Evolutionary conservation across 2,888 invertebrate genomes (phyloP).

Genomic region (Theristus sp.): DNA sequence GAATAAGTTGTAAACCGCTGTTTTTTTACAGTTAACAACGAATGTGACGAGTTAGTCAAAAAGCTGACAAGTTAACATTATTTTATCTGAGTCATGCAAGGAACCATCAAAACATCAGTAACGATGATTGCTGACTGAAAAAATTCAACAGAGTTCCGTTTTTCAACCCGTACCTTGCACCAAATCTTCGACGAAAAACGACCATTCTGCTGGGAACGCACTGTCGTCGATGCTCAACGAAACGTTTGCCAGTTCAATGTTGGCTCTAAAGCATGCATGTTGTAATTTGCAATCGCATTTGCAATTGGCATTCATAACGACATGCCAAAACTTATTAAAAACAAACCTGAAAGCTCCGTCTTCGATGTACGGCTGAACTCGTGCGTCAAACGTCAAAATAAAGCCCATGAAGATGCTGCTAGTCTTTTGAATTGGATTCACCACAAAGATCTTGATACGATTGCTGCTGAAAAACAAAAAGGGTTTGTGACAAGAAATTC

Average conservation of each 20-base stretch:
- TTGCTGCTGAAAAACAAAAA: background rate
- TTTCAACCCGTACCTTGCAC: background rate
- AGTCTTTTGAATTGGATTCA: background rate
- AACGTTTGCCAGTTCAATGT: background rate
- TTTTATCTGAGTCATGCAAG: background rate
- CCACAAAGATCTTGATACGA: background rate
- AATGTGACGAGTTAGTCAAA: background rate
- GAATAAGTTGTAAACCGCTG: background rate
- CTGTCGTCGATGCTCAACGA: background rate
- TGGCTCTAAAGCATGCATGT: too few species aligned
- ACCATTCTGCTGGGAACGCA: background rate
- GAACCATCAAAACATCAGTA: background rate
- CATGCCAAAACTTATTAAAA: too few species aligned
- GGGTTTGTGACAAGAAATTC: too few species aligned
- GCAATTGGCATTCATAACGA: too few species aligned
- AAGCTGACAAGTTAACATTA: background rate
- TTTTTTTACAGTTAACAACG: background rate
- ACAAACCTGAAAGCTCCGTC: background rate
- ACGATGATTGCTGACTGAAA: background rate
- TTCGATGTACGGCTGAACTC: background rate
- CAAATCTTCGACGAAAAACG: background rate
- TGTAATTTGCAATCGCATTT: too few species aligned
- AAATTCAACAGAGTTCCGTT: too few species aligned
- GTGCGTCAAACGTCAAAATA: background rate
- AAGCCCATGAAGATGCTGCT: background rate